Evolutionary conservation across 2,888 invertebrate genomes (phyloP), one percentile per base, ranked within the genome.

Genomic region (Agrenia bidenticulata): DNA sequence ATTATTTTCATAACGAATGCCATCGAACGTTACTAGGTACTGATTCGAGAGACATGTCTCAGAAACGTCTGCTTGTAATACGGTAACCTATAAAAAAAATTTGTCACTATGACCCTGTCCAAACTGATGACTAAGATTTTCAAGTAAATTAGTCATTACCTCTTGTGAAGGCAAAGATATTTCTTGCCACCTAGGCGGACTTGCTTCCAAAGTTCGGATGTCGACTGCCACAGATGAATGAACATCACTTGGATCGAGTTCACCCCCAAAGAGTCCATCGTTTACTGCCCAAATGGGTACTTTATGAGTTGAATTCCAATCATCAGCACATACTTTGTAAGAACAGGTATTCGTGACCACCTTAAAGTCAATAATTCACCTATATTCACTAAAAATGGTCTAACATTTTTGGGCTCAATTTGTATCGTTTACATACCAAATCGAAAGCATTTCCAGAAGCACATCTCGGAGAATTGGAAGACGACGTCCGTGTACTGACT

Each of bases 221-320:
- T 76, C 74, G 24, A 76, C 62, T 24, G 66, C 69, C 1, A 70
- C 65, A 1, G 72, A 64, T 13, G 58, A 27, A 11, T 63, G 57
- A 9, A 50, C 53, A 23, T 69, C 71, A 0, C 42, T 50, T 19
- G 45, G 45, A 11, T 67, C 66, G 17, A 45, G 57, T 42, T 39
- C 61, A 5, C 69, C 73, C 9, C 76, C 76, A 45, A 69, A 72
- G 9, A 76, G 67, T 5, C 76, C 76, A 61, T 76, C 76, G 53
- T 73, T 74, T 13, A 76, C 61, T 23, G 72, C 76, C 73, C 75
- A 76, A 23, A 77, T 68, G 24, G 77, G 74, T 17, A 77, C 63
- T 49, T 73, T 69, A 42, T 76, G 77, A 1, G 77, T 77, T 11
- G 65, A 54, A 53, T 77, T 77, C 77, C 77, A 77, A 63, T 76